These are phyloP conservation scores for Neotoxoptera formosana DNA, from an alignment of 1,140 invertebrate genomes.

Conservation along the genomic window DNA sequence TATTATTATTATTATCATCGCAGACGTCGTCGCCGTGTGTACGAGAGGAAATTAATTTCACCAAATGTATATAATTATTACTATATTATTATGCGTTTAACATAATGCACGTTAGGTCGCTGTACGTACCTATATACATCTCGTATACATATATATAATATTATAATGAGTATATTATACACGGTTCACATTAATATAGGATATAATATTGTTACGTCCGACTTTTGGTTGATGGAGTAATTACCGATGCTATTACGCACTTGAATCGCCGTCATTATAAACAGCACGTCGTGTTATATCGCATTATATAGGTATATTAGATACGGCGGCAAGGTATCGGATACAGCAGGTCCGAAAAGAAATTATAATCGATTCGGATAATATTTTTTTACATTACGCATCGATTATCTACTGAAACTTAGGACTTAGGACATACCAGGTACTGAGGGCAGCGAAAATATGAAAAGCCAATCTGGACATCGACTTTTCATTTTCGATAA, in stretches of 20 bases:
- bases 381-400: neutral
- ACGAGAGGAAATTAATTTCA: conserved; percentile 10
- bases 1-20: neutral
- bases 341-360: neutral
- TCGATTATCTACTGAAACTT: neutral
- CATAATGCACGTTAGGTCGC: too few relatives aligned
- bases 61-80: neutral
- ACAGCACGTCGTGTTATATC: neutral
- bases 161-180: neutral
- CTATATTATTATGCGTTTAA: conserved; percentile 1
- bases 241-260: neutral
- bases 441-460: neutral
- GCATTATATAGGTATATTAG: neutral
- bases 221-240: neutral
- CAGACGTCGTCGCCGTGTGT: neutral
- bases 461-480: neutral
- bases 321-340: neutral
- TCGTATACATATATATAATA: neutral
- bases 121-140: too few relatives aligned
- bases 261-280: neutral
- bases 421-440: neutral
- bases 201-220: neutral
- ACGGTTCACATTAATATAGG: neutral
- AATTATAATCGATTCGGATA: neutral
- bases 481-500: neutral